Conservation (phyloP, 2,888 invertebrate species). For the Pterobdella sp. region DNA sequence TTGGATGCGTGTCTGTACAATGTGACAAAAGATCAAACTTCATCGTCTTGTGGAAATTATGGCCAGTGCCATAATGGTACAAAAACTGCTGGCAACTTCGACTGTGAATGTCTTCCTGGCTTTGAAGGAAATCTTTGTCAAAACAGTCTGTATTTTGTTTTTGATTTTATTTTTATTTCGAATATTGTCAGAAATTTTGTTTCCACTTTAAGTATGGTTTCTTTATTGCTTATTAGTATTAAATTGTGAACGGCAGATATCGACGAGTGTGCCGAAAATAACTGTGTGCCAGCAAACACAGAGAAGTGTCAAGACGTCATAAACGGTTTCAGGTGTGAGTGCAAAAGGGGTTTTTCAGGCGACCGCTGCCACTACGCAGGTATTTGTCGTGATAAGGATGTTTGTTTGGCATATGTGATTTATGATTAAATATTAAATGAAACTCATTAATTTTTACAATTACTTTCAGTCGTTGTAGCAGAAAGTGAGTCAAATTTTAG, state of each 20-base stretch:
- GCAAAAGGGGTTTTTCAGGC: background rate
- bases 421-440: no score
- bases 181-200: no score
- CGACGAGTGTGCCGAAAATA: background rate
- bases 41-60: background rate
- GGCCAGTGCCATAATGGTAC: background rate
- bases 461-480: no score
- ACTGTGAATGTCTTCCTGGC: background rate
- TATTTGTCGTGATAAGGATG: background rate
- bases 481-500: no score
- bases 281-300: background rate
- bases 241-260: no score
- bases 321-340: background rate
- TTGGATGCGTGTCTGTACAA: background rate
- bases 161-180: no score
- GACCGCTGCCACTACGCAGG: conserved; percentile 1
- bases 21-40: background rate
- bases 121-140: background rate
- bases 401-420: no score
- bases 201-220: no score
- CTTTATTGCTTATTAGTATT: no score
- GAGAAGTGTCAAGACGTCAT: background rate
- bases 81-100: background rate
- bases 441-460: no score
- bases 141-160: background rate